Evolutionary conservation across 1,140 invertebrate species (phyloP), one percentile per base, ranked within the genome.

Genomic region (Brachionus plicatilis): DNA sequence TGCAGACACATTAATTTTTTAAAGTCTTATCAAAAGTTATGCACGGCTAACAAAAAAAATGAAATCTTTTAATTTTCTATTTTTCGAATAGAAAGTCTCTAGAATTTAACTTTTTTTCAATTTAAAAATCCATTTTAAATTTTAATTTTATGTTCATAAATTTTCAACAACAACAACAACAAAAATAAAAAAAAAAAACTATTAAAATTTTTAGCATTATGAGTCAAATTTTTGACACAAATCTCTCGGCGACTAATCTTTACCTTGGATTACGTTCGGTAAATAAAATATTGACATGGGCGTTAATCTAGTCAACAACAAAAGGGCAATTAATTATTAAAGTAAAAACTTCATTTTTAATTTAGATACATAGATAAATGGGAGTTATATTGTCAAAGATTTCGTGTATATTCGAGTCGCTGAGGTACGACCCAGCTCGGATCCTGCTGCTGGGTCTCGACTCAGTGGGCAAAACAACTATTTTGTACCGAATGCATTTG

Each of bases 371-470:
- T 14, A 47, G 75, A 37, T 76, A 76, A 76, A 89, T 89, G 88
- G 88, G 88, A 60, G 75, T 87, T 29, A 85, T 87, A n/a, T 50
- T 88, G 12, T 86, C 87, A 7, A 88, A 87, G 80, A 65, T 89
- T 33, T 79, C 66, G n/a, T 85, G 87, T 72, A 82, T 83, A n/a
- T 87, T 87, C 50, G 68, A 83, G 12, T 66, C 43, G 20, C 86
- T 85, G 41, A 76, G 56, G 14, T 14, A 83, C n/a, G 82, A 68
- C 27, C 82, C 82, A 41, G 60, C 60, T 9, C 29, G 82, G 6
- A 83, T 83, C 0, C 37, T 83, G 5, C 24, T 83, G 11, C 82
- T 83, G 1, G 82, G 82, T 17, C 37, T 83, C 1, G 82, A 83
- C 37, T 68, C 60, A 14, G 82, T 68, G 7, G 82, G 82, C 9